Base-by-base conservation (phyloP, 2,888 invertebrate genomes). In the Eilema depressum region DNA sequence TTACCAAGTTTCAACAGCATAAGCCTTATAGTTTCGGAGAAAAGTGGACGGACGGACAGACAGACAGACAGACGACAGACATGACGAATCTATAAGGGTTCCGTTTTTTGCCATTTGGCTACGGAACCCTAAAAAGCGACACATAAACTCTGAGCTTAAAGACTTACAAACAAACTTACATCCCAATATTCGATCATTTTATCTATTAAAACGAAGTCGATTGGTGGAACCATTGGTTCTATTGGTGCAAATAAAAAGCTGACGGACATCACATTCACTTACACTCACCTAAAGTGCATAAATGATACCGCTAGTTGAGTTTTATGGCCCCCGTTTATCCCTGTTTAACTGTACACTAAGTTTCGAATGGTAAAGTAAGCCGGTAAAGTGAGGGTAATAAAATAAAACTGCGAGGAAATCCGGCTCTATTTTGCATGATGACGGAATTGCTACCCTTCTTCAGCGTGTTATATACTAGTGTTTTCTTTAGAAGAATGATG, bases 221-320 rank as follows among this genome's bases (percentile, higher is more conserved):
- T 53, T 53, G n/a, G 53, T n/a, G 10, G 2, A 2, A 53, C 8
- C 53, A 53, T 53, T 53, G 53, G 53, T n/a, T 20, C 20, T 20
- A 20, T 20, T 7, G 12, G 20, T 20, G 1, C 47, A 47, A 47
- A 47, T 47, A 53, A 53, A 53, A 53, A n/a, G 53, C 10, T n/a
- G n/a, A 12, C 8, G n/a, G 63, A 37, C 23, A n/a, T 30, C 65
- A 53, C 23, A 30, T 56, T 30, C 56, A 10, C 53, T 65, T 64
- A 64, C 28, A n/a, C 23, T 23, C 25, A 28, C n/a, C 64, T 30
- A 65, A 65, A 65, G 65, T 56, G 65, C 65, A 65, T 65, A 65
- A 65, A 56, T 65, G 23, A 65, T 56, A 56, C 14, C 25, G 28
- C 7, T 17, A 17, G 64, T 28, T 28, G 23, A 56, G 56, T 17